Evolutionary conservation across 1,140 invertebrate species (phyloP).

Genomic region (Druon quercuslanigerum): DNA sequence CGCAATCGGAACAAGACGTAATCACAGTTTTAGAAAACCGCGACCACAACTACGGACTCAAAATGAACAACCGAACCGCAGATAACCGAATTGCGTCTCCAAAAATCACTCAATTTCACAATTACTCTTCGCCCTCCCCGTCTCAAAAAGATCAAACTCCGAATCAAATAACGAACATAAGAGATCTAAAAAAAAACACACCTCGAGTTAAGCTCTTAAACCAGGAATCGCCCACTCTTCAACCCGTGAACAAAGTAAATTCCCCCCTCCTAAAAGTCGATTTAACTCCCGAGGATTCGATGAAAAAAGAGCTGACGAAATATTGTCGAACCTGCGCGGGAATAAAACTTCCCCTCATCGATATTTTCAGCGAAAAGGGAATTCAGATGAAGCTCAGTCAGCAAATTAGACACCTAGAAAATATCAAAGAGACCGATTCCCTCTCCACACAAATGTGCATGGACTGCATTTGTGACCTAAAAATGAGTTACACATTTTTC

Average conservation of each 20-base stretch:
- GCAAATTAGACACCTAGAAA: conserved; percentile 70
- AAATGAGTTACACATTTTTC: conserved; percentile 74
- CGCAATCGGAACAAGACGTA: too few relatives aligned
- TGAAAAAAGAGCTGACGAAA: conserved; percentile 60
- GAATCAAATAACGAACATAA: conserved; percentile 65
- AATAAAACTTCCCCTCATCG: conserved; percentile 68
- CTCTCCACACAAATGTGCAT: conserved; percentile 73
- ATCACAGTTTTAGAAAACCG: too few relatives aligned
- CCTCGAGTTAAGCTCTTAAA: conserved; percentile 64
- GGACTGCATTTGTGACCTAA: conserved; percentile 73
- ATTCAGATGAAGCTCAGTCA: conserved; percentile 69
- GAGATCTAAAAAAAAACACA: conserved; percentile 70
- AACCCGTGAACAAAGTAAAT: conserved; percentile 58
- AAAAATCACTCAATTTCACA: background rate
- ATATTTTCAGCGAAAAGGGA: conserved; percentile 72
- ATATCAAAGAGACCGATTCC: conserved; percentile 63
- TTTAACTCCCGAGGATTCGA: conserved; percentile 37
- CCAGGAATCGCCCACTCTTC: conserved; percentile 58
- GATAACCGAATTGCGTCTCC: background rate
- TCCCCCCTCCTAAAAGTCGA: conserved; percentile 40
- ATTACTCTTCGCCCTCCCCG: background rate
- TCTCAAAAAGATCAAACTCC: background rate
- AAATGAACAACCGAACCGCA: background rate
- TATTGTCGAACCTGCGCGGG: conserved; percentile 73
- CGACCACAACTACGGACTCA: background rate